A percentile compares a stretch with the other conserved stretches of the same genome.
phyloP scores from a whole-genome alignment of 1,140 invertebrate genomes.

The Caenorhabditis brenneri region DNA sequence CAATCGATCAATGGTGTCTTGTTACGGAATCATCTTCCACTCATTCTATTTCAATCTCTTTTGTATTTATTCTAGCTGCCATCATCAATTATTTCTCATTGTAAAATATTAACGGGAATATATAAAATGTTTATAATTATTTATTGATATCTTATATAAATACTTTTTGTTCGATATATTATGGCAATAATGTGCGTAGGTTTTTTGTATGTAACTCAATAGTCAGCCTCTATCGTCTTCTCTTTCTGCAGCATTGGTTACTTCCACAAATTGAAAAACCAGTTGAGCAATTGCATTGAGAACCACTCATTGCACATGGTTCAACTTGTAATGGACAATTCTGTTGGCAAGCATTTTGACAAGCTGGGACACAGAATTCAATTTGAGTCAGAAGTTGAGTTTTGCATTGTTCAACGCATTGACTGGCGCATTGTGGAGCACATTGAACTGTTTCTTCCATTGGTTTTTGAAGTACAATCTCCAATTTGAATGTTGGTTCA shows the following conservation, averaged over 20 bases:
- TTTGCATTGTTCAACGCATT: constrained; percentile 37
- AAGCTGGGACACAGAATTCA: constrained; percentile 25
- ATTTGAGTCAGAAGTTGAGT: constrained; percentile 7
- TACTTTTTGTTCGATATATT: not conserved
- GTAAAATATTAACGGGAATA: not conserved
- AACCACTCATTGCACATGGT: constrained; percentile 5
- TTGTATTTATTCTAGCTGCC: not conserved
- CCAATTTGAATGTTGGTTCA: constrained; percentile 26
- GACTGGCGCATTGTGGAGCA: constrained; percentile 25
- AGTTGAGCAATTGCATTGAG: constrained; percentile 32
- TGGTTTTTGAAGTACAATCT: constrained; percentile 38
- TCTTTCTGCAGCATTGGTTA: constrained; percentile 45
- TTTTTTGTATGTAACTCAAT: not conserved
- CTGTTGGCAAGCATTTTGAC: constrained; percentile 40
- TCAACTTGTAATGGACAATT: constrained; percentile 44
- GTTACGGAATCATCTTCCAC: not conserved
- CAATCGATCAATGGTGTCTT: constrained; percentile 25
- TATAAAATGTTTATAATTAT: not conserved
- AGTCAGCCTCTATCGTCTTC: constrained; percentile 18
- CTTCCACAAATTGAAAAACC: constrained; percentile 33
- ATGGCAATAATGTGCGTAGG: constrained; percentile 33
- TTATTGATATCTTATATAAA: constrained; percentile 13
- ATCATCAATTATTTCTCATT: not conserved
- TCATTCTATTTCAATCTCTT: not conserved
- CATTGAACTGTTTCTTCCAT: constrained; percentile 33